These are phyloP conservation scores for Patella ulyssiponensis DNA, from an alignment of 2,888 invertebrate genomes.

Conservation along the genomic window DNA sequence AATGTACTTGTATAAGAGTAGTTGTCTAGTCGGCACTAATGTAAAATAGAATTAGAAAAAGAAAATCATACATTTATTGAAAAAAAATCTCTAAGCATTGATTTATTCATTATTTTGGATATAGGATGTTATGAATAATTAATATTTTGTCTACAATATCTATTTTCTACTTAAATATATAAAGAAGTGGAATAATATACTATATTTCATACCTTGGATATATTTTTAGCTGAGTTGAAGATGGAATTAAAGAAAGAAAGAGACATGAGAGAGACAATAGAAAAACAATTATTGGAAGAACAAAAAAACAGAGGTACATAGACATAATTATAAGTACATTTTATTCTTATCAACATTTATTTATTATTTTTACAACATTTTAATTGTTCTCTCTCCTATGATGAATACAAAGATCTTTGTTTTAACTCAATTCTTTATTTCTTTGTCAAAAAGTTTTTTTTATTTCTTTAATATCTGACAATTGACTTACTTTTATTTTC, in stretches of 20 bases:
- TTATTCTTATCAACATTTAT: no score
- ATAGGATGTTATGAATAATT: no score
- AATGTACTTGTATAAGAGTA: no score
- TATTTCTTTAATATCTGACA: neutral
- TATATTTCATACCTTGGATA: constrained; percentile 11
- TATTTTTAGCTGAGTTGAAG: constrained; percentile 91
- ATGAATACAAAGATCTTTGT: neutral
- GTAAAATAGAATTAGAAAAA: no score
- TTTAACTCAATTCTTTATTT: neutral
- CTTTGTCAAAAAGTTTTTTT: neutral
- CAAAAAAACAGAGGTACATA: constrained; percentile 90
- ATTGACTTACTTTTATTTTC: constrained; percentile 14
- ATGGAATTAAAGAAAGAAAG: constrained; percentile 94
- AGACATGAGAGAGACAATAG: constrained; percentile 93
- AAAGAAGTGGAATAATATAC: no score
- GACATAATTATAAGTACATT: no score
- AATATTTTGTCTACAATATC: no score
- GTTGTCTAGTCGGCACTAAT: no score
- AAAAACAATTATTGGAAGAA: constrained; percentile 93
- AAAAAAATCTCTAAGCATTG: no score
- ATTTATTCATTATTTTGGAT: no score
- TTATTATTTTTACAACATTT: neutral
- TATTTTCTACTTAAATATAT: no score
- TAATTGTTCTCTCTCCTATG: neutral
- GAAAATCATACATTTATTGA: no score